Evolutionary conservation across 2,888 invertebrate genomes (phyloP), one percentile per base, ranked within the genome.

Genomic region (Hypselothyrea guttata): DNA sequence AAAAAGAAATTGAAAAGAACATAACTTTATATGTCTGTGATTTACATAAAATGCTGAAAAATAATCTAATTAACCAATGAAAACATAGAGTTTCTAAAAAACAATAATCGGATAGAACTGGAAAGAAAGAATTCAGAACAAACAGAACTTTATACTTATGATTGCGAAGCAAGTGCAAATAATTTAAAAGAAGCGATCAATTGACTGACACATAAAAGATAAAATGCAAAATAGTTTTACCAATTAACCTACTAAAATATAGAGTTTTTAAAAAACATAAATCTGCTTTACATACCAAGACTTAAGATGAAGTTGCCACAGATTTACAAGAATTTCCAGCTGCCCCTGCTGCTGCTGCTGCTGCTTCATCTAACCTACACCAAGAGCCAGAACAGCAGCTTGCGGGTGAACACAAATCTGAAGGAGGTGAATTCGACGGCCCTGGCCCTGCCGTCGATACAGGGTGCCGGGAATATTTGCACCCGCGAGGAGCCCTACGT

Each of bases 401-500:
- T 77, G n/a, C 71, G 65, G 37, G 71, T 84, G 35, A 76, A 87
- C 40, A 75, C 78, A n/a, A 48, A 86, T 55, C 55, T 79, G 4
- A 79, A 85, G 58, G 81, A 85, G 8, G 44, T 83, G 31, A 70
- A 69, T 18, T 46, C 55, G 4, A 57, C 62, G 1, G 58, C 38
- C 4, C 38, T 75, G 60, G 68, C 58, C n/a, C 27, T 75, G 60
- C 60, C 74, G 9, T 62, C 85, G 4, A 71, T 66, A 30, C 63
- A 77, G 53, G 48, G 63, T 1, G 55, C 54, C 18, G 79, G 73
- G 30, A 86, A 90, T 34, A 86, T 90, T 12, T 90, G 89, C 46
- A 88, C 86, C 7, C 88, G 88, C 28, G 89, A 90, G 61, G 90
- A 90, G 56, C 86, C 84, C 72, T 95, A 94, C 90, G 93, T 92